These are phyloP conservation scores for Eupithecia tripunctaria DNA, from an alignment of 2,888 invertebrate genomes.

Conservation along the genomic window DNA sequence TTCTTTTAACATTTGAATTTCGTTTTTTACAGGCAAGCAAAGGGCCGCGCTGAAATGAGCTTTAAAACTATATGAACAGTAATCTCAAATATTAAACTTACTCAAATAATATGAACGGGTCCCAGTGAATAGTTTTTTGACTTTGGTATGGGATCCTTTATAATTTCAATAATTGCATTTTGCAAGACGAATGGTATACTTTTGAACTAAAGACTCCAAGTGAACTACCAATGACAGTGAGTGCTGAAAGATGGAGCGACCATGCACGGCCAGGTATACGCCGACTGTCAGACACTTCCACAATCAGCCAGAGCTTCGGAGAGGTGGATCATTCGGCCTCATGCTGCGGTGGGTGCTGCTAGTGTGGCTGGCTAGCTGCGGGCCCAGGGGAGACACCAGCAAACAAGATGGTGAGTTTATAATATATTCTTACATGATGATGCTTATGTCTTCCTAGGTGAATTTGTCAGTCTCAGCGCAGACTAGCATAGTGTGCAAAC, in stretches of 20 bases:
- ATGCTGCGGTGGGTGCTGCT: conserved; percentile 78
- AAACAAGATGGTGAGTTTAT: conserved; percentile 77
- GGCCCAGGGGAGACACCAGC: conserved; percentile 75
- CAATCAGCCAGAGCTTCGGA: conserved; percentile 78
- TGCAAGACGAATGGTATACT: background rate
- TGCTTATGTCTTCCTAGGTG: background rate
- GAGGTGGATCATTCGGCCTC: conserved; percentile 65
- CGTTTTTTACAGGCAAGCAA: conserved; percentile 5
- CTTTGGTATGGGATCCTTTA: background rate
- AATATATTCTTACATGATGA: background rate
- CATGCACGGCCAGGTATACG: conserved; percentile 57
- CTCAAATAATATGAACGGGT: background rate
- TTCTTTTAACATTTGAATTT: background rate
- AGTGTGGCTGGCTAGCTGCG: conserved; percentile 76
- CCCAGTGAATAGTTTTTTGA: background rate
- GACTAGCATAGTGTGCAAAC: background rate
- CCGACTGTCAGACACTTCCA: conserved; percentile 79
- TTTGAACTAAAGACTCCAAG: background rate
- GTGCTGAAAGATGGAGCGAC: conserved; percentile 63
- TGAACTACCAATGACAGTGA: conserved; percentile 54
- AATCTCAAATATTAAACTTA: background rate
- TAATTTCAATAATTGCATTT: background rate
- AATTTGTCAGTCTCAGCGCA: background rate
- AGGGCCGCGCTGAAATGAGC: background rate
- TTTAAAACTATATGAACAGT: background rate